These are phyloP conservation scores for Poecilia gillii DNA, from an alignment of 2,797 vertebrate genomes.

Conservation along the genomic window DNA sequence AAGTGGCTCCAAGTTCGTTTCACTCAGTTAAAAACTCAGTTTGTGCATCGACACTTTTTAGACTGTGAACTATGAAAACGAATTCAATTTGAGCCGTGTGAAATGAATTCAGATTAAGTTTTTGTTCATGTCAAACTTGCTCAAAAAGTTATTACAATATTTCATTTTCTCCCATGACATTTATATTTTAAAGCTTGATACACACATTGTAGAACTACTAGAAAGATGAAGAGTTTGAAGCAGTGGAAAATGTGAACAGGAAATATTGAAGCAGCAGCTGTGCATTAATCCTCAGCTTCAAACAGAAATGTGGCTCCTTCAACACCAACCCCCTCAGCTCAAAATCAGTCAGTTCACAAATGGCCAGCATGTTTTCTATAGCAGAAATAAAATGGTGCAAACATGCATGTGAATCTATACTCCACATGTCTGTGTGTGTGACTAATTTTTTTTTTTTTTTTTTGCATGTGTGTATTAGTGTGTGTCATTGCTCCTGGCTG, in stretches of 20 bases:
- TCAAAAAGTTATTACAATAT: not conserved
- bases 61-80: not conserved
- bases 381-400: conserved; percentile 6
- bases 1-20: not conserved
- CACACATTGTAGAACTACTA: not conserved
- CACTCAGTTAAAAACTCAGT: not conserved
- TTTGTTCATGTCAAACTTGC: not conserved
- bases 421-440: conserved; percentile 34
- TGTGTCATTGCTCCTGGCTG: conserved; percentile 59
- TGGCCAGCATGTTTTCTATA: conserved; percentile 31
- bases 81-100: not conserved
- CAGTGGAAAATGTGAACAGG: conserved; percentile 5
- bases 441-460: conserved; percentile 70
- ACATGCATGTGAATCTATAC: conserved; percentile 27
- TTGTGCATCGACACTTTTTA: not conserved
- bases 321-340: not conserved
- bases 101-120: not conserved
- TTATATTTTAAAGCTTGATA: not conserved
- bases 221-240: not conserved
- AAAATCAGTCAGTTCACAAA: conserved; percentile 23
- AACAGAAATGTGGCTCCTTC: conserved; percentile 16
- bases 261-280: conserved; percentile 34
- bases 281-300: conserved; percentile 31
- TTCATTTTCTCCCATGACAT: not conserved
- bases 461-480: conserved; percentile 44